A percentile compares a stretch with the other conserved stretches of the same genome.
Evolutionary conservation across 2,113 vertebrate species (phyloP).

Genomic region (Vanacampus margaritifer): DNA sequence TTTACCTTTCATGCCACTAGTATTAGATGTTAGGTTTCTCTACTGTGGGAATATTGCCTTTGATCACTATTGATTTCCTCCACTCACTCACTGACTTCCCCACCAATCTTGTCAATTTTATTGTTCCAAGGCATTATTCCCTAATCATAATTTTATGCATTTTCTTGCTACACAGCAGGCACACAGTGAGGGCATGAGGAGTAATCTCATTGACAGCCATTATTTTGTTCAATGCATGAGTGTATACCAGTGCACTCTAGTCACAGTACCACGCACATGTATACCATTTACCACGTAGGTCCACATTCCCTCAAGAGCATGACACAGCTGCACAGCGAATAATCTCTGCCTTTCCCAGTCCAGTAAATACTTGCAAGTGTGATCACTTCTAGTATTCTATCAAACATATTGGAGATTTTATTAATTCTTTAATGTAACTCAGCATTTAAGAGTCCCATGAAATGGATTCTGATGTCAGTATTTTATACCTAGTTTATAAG

Average conservation of each 20-base stretch:
- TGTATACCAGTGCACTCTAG: constrained; percentile 18
- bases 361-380: constrained; percentile 14
- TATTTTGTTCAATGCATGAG: constrained; percentile 50
- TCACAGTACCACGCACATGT: constrained; percentile 12
- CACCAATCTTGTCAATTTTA: neutral
- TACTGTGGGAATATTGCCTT: constrained; percentile 53
- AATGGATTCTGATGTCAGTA: neutral
- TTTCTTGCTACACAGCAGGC: constrained; percentile 55
- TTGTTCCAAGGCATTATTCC: constrained; percentile 52
- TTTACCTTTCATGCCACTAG: constrained; percentile 75
- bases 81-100: neutral
- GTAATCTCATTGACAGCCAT: constrained; percentile 55
- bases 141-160: constrained; percentile 52
- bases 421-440: constrained; percentile 3
- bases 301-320: constrained; percentile 60
- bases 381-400: constrained; percentile 23
- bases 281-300: constrained; percentile 33
- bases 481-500: no score
- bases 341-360: constrained; percentile 18
- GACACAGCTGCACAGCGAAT: constrained; percentile 55
- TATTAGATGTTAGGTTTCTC: constrained; percentile 57
- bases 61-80: constrained; percentile 23
- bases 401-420: constrained; percentile 71
- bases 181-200: constrained; percentile 69
- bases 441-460: neutral